Percentiles rank a stretch among this genome's conserved stretches.
These are phyloP conservation scores for Allobates femoralis DNA, from an alignment of 2,797 vertebrate species.

Conservation along the genomic window DNA sequence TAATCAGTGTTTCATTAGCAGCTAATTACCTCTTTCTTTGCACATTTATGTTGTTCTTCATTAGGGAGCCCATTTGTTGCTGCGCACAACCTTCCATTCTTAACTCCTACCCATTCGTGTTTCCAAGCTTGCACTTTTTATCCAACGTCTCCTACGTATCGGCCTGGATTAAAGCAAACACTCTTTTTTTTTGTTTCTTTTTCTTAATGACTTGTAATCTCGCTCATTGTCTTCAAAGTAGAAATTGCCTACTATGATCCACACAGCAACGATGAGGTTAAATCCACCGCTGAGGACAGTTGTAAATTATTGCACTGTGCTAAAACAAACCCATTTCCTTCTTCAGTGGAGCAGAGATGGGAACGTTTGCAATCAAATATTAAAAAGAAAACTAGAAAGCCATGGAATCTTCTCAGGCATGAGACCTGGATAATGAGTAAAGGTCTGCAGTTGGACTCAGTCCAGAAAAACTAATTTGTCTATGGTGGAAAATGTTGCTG, in stretches of 20 bases:
- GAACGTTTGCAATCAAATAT: constrained; percentile 2
- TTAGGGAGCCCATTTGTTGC: constrained; percentile 17
- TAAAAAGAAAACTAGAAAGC: neutral
- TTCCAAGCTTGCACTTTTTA: constrained; percentile 8
- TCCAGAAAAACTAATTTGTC: neutral
- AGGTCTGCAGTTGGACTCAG: neutral
- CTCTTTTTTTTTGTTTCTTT: neutral
- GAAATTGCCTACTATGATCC: neutral
- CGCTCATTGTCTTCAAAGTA: neutral
- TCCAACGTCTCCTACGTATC: neutral
- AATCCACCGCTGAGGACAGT: neutral
- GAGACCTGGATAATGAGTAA: neutral
- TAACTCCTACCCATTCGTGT: constrained; percentile 13
- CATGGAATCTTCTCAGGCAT: constrained; percentile 9
- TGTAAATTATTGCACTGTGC: neutral
- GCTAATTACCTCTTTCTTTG: constrained; percentile 4
- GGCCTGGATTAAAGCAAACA: neutral
- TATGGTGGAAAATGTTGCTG: neutral
- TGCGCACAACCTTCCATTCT: neutral
- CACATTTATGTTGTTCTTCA: constrained; percentile 3
- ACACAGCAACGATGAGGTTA: neutral
- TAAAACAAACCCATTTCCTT: constrained; percentile 13
- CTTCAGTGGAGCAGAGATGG: constrained; percentile 4
- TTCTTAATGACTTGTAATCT: neutral
- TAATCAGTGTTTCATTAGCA: constrained; percentile 17